Conservation (phyloP, 2,888 invertebrate genomes). For the Morpho helenor region DNA sequence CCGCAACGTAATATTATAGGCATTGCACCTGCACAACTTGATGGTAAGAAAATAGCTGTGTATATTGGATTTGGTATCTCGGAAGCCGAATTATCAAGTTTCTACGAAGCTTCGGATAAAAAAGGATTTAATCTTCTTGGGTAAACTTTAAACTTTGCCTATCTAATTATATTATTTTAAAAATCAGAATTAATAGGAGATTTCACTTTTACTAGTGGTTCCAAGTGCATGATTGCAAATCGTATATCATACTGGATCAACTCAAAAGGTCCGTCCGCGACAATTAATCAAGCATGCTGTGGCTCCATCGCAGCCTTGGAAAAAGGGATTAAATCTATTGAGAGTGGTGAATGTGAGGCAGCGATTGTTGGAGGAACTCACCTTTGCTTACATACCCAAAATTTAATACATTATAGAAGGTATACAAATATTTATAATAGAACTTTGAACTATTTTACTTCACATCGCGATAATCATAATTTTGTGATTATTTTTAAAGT, state of each 20-base stretch:
- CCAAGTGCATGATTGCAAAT: conserved; percentile 57
- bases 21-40: conserved; percentile 76
- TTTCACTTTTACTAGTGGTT: conserved; percentile 37
- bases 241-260: conserved; percentile 67
- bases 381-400: conserved; percentile 77
- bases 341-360: conserved; percentile 53
- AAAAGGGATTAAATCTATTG: conserved; percentile 46
- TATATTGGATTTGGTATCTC: conserved; percentile 70
- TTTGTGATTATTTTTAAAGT: no score
- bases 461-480: no score
- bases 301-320: conserved; percentile 49
- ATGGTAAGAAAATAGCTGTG: conserved; percentile 75
- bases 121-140: conserved; percentile 28
- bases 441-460: no score
- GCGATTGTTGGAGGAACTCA: conserved; percentile 82
- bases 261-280: conserved; percentile 54
- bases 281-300: conserved; percentile 50
- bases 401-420: conserved; percentile 51
- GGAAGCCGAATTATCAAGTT: conserved; percentile 79
- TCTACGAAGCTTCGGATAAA: conserved; percentile 32
- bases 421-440: conserved; percentile 20
- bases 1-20: conserved; percentile 41
- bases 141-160: conserved; percentile 12
- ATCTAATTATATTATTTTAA: background rate
- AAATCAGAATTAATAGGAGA: background rate